Conservation (phyloP, 2,797 vertebrate species). For the Rallus crepitans region DNA sequence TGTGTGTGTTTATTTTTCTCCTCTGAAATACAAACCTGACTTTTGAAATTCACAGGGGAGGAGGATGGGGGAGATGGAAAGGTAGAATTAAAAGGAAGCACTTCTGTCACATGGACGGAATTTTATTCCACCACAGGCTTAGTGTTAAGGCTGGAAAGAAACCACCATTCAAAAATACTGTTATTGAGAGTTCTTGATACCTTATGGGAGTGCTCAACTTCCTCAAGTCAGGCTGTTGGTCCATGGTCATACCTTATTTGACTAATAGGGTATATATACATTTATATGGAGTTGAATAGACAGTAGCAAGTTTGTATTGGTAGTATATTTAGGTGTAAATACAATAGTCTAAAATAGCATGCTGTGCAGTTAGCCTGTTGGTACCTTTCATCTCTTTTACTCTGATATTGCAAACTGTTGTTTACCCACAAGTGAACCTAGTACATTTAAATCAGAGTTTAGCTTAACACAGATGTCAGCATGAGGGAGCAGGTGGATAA, state of each 20-base stretch:
- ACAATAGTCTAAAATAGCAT: not conserved
- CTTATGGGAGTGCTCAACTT: not conserved
- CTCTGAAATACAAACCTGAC: not conserved
- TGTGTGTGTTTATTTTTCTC: not conserved
- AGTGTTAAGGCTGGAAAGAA: not conserved
- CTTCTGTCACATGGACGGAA: not conserved
- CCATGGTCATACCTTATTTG: not conserved
- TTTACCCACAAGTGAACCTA: not conserved
- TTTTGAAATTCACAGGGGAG: not conserved
- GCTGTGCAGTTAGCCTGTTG: not conserved
- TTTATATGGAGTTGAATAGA: not conserved
- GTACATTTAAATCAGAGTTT: not conserved
- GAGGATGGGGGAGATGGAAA: not conserved
- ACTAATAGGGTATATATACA: not conserved
- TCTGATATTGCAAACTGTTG: not conserved
- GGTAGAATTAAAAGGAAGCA: not conserved
- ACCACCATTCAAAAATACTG: not conserved
- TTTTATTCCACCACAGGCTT: not conserved
- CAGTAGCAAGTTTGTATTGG: accelerated
- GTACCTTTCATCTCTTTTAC: not conserved
- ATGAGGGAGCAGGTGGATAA: not conserved
- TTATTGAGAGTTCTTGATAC: not conserved
- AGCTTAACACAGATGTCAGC: not conserved
- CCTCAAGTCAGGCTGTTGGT: not conserved
- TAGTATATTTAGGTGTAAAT: not conserved